phyloP scores from a whole-genome alignment of 2,888 invertebrate genomes.

The Melanophora roralis region DNA sequence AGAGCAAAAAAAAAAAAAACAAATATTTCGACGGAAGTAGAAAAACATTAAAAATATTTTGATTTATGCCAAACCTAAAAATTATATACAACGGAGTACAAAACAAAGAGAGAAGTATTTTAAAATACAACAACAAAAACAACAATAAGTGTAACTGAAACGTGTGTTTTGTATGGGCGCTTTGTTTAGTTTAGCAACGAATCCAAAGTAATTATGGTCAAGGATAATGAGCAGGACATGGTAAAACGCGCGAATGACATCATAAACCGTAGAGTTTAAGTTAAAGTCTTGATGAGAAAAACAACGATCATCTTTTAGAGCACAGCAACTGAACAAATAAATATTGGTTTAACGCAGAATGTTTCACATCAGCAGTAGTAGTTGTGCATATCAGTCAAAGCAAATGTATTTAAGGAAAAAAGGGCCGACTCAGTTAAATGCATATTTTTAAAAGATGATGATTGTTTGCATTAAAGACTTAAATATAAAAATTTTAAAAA shows the following conservation, averaged over 20 bases:
- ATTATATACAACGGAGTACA: not conserved
- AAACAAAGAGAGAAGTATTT: not conserved
- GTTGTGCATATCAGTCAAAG: no score
- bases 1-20: not conserved
- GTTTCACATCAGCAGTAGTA: not conserved
- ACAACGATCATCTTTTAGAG: not conserved
- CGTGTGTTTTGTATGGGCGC: not conserved
- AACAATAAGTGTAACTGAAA: slow-evolving; percentile 12
- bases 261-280: slow-evolving; percentile 32
- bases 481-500: slow-evolving; percentile 3
- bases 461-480: not conserved
- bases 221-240: slow-evolving; percentile 45
- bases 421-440: slow-evolving; percentile 29
- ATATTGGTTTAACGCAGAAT: not conserved
- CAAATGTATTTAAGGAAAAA: not conserved
- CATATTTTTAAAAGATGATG: slow-evolving; percentile 27
- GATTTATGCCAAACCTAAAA: not conserved
- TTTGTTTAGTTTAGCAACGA: not conserved
- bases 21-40: slow-evolving; percentile 8
- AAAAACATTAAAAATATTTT: not conserved
- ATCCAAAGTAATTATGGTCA: slow-evolving; percentile 45
- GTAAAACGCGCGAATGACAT: slow-evolving; percentile 44
- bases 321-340: not conserved
- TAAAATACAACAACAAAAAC: no score
- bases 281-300: slow-evolving; percentile 12